Percentiles rank a stretch among this genome's conserved stretches.
These are phyloP conservation scores for Mobula hypostoma DNA, from an alignment of 2,113 vertebrate genomes.

Conservation along the genomic window DNA sequence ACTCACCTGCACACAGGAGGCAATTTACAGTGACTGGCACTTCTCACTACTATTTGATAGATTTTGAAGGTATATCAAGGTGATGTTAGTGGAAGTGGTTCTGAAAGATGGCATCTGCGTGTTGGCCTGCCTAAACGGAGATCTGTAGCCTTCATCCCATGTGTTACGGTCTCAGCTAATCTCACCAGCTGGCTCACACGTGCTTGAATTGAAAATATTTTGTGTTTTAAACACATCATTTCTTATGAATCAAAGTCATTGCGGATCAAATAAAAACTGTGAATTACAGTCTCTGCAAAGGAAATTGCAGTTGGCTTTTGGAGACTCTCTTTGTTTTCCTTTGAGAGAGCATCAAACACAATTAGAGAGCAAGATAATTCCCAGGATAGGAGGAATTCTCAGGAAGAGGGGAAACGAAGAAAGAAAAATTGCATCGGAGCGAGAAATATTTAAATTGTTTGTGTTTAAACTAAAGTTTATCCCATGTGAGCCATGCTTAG, in stretches of 20 bases:
- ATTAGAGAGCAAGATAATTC: conserved; percentile 5
- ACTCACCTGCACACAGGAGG: not conserved
- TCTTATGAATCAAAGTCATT: conserved; percentile 5
- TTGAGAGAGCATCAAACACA: conserved; percentile 15
- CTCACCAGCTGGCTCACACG: not conserved
- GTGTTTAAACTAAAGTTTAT: conserved; percentile 29
- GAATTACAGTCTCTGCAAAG: not conserved
- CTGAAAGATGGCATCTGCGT: no score
- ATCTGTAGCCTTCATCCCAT: not conserved
- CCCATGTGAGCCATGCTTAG: conserved; percentile 23
- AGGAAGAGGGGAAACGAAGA: not conserved
- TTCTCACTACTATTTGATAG: not conserved
- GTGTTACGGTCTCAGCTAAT: not conserved
- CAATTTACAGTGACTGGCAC: not conserved
- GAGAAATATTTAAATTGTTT: conserved; percentile 34
- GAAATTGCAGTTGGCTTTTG: conserved; percentile 27
- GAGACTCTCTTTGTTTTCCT: conserved; percentile 20
- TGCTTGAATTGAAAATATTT: conserved; percentile 34
- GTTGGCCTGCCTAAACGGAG: not conserved
- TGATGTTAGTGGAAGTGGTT: not conserved
- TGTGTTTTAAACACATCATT: conserved; percentile 23
- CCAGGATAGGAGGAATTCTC: not conserved
- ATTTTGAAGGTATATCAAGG: not conserved
- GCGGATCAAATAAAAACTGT: not conserved
- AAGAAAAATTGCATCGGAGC: conserved; percentile 8